A percentile compares a stretch with the other conserved stretches of the same genome.
Evolutionary conservation across 2,888 invertebrate species (phyloP).

Genomic region (Morpho helenor): DNA sequence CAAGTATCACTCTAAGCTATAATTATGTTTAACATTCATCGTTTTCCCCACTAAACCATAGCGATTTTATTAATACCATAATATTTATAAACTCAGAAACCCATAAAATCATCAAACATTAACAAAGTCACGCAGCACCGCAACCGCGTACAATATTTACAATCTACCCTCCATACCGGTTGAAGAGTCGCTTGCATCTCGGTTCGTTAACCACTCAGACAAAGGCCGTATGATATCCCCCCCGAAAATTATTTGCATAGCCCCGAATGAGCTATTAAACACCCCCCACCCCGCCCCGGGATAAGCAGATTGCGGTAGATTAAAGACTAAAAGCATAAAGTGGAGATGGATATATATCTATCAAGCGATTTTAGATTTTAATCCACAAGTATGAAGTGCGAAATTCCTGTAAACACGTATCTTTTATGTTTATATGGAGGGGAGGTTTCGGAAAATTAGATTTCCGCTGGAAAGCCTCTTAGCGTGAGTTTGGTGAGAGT

Average conservation of each 20-base stretch:
- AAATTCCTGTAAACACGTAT: conserved; percentile 54
- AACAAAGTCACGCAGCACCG: conserved; percentile 33
- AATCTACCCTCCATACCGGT: conserved; percentile 61
- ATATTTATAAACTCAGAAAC: not conserved
- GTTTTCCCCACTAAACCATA: no score
- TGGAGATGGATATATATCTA: conserved; percentile 38
- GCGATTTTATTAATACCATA: no score
- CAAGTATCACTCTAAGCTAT: no score
- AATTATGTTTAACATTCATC: no score
- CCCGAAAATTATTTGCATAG: conserved; percentile 75
- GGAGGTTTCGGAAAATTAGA: conserved; percentile 68
- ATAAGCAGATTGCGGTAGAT: conserved; percentile 79
- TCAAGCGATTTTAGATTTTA: conserved; percentile 57
- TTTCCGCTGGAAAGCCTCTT: conserved; percentile 57
- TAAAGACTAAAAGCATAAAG: conserved; percentile 76
- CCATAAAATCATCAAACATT: conserved; percentile 19
- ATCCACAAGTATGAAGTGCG: conserved; percentile 62
- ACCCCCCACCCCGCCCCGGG: conserved; percentile 65
- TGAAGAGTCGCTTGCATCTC: conserved; percentile 68
- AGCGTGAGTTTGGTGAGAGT: conserved; percentile 47
- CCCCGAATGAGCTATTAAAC: conserved; percentile 79
- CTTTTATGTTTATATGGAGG: conserved; percentile 63
- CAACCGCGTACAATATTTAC: conserved; percentile 65
- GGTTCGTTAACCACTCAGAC: conserved; percentile 75
- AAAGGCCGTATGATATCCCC: conserved; percentile 74